These are phyloP conservation scores for Eupithecia dodoneata DNA, from an alignment of 2,888 invertebrate genomes.

Conservation along the genomic window DNA sequence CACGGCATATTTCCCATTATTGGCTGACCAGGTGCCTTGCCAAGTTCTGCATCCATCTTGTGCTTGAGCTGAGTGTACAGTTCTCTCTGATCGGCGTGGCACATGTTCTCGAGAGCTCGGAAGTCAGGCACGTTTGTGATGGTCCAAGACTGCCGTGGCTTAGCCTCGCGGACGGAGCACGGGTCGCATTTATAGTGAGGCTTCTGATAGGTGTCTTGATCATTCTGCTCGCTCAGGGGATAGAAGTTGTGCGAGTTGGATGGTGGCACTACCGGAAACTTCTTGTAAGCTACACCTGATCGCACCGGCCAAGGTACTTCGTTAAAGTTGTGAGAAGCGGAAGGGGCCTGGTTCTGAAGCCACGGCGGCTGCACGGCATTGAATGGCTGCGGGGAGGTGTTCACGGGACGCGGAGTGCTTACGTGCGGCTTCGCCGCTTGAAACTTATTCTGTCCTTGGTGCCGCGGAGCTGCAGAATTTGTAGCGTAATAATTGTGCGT, in stretches of 20 bases:
- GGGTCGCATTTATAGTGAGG: slow-evolving; percentile 74
- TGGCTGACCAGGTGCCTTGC: slow-evolving; percentile 74
- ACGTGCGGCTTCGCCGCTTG: slow-evolving; percentile 69
- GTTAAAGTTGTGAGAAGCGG: slow-evolving; percentile 64
- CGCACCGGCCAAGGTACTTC: slow-evolving; percentile 76
- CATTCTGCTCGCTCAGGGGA: slow-evolving; percentile 71
- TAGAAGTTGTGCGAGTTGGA: slow-evolving; percentile 73
- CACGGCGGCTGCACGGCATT: slow-evolving; percentile 76
- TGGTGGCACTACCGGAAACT: slow-evolving; percentile 73
- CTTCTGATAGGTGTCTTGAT: slow-evolving; percentile 72
- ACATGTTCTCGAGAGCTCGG: slow-evolving; percentile 72
- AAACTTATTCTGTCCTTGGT: slow-evolving; percentile 73
- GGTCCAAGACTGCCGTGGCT: slow-evolving; percentile 81
- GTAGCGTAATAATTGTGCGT: slow-evolving; percentile 80
- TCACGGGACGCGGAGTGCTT: slow-evolving; percentile 70
- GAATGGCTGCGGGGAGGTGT: slow-evolving; percentile 72
- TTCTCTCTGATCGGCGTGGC: slow-evolving; percentile 76
- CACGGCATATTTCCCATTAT: slow-evolving; percentile 67
- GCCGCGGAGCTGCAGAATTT: slow-evolving; percentile 74
- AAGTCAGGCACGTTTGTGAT: slow-evolving; percentile 78
- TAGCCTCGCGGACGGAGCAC: slow-evolving; percentile 71
- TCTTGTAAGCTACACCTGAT: slow-evolving; percentile 71
- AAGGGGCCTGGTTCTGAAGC: slow-evolving; percentile 71
- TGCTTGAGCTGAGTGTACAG: slow-evolving; percentile 76
- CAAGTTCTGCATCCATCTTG: slow-evolving; percentile 78